These are phyloP conservation scores for Thunnus maccoyii DNA, from an alignment of 2,113 vertebrate species.

Conservation along the genomic window DNA sequence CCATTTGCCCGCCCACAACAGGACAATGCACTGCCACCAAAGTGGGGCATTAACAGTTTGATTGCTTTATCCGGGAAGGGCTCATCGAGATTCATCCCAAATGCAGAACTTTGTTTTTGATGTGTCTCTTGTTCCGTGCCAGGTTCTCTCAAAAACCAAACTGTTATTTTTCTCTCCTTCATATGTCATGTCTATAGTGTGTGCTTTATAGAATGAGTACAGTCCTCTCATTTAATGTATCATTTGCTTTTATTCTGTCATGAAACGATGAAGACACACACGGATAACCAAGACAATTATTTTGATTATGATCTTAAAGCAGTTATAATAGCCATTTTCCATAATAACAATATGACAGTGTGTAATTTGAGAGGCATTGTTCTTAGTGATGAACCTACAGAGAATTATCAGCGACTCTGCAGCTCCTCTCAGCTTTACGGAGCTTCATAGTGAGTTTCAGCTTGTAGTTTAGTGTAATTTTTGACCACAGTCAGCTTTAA, in stretches of 20 bases:
- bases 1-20: slow-evolving; percentile 49
- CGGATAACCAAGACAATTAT: no score
- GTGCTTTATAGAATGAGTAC: background rate
- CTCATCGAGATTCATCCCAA: slow-evolving; percentile 50
- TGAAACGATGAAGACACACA: background rate
- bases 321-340: no score
- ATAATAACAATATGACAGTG: no score
- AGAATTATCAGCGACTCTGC: no score
- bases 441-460: no score
- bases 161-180: background rate
- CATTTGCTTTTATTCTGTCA: background rate
- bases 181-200: background rate
- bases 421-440: no score
- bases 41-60: slow-evolving; percentile 48
- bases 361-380: no score
- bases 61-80: slow-evolving; percentile 61
- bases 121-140: slow-evolving; percentile 6
- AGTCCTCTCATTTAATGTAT: background rate
- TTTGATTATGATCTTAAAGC: no score
- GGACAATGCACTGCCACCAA: slow-evolving; percentile 44
- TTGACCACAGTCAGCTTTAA: no score
- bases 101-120: slow-evolving; percentile 53
- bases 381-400: no score
- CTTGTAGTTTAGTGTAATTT: no score
- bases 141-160: slow-evolving; percentile 7